phyloP scores from a whole-genome alignment of 2,113 vertebrate species.

The Salvelinus namaycush region DNA sequence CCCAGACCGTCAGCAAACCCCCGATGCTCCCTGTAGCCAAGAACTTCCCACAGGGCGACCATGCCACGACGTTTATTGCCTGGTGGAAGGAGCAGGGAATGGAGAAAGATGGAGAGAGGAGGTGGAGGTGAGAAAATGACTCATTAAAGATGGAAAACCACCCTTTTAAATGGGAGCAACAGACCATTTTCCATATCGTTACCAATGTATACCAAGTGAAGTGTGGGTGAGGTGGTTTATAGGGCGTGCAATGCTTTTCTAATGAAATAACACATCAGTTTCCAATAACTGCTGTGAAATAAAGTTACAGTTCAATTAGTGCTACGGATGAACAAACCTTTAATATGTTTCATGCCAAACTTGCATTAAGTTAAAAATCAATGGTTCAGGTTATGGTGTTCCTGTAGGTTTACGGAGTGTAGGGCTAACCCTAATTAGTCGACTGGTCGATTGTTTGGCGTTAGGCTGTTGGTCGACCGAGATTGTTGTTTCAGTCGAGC shows the following conservation, averaged over 20 bases:
- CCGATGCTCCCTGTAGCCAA: conserved; percentile 85
- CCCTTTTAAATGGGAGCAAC: background rate
- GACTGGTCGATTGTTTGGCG: no score
- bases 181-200: background rate
- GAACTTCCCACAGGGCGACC: conserved; percentile 89
- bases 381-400: no score
- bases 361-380: no score
- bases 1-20: conserved; percentile 85
- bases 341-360: no score
- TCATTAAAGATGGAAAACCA: conserved; percentile 1
- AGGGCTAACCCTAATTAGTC: no score
- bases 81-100: conserved; percentile 45
- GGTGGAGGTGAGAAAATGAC: background rate
- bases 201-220: background rate
- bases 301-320: background rate
- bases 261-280: background rate
- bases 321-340: no score
- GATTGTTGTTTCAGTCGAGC: no score
- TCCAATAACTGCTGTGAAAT: background rate
- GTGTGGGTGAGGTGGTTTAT: background rate
- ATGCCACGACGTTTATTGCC: conserved; percentile 86
- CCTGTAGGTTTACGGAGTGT: no score
- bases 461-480: no score
- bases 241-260: background rate
- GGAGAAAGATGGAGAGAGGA: background rate